Percentiles rank a stretch among this genome's conserved stretches.
phyloP scores from a whole-genome alignment of 2,888 invertebrate genomes.

The Chymomyza fuscimana region DNA sequence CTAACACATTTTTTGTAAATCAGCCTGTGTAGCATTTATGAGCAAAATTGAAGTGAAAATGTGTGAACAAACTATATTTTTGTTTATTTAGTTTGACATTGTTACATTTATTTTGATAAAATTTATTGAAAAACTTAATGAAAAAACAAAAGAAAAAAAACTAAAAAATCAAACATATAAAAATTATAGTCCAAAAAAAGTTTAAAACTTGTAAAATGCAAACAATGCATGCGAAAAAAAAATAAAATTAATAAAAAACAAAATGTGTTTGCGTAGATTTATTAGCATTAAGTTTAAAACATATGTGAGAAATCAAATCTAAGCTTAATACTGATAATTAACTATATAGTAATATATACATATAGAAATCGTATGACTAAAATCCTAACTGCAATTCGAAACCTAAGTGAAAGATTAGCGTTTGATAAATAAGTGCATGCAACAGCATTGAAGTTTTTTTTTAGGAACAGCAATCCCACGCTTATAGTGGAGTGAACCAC shows the following conservation, averaged over 20 bases:
- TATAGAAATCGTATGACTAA: constrained; percentile 36
- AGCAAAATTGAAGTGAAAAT: constrained; percentile 12
- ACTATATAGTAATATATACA: constrained; percentile 58
- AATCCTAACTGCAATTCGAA: constrained; percentile 45
- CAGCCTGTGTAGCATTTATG: constrained; percentile 61
- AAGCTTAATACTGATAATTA: constrained; percentile 67
- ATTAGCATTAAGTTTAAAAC: constrained; percentile 56
- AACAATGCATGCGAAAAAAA: constrained; percentile 32
- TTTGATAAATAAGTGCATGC: constrained; percentile 7
- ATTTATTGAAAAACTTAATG: constrained; percentile 20
- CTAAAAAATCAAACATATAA: constrained; percentile 30
- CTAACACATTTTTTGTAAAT: constrained; percentile 9
- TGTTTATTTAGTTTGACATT: constrained; percentile 56
- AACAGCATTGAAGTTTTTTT: constrained; percentile 35
- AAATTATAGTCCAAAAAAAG: constrained; percentile 52
- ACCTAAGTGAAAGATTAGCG: constrained; percentile 23
- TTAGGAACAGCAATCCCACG: constrained; percentile 8
- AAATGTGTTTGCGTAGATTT: constrained; percentile 66
- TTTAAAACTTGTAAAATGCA: constrained; percentile 60
- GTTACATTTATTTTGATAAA: constrained; percentile 59
- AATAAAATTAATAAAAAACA: constrained; percentile 25
- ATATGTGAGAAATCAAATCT: constrained; percentile 70
- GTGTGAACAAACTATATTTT: constrained; percentile 12
- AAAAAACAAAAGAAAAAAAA: constrained; percentile 32
- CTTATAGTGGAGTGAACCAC: too few relatives aligned